phyloP scores from a whole-genome alignment of 2,888 invertebrate genomes.

The Parelbella ahira region DNA sequence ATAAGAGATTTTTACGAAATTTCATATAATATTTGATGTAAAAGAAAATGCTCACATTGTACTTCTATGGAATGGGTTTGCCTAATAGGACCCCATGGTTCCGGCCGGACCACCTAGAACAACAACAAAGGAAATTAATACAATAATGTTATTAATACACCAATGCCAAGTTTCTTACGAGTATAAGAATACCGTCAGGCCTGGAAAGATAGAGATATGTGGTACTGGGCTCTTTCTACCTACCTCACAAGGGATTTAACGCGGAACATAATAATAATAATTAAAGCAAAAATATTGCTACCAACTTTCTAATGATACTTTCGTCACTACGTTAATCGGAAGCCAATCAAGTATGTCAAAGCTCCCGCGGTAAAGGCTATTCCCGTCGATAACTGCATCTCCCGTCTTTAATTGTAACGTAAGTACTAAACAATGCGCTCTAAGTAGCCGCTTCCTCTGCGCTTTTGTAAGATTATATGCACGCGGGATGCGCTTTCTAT shows the following conservation, averaged over 20 bases:
- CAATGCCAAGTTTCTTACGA: too few species aligned
- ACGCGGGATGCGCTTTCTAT: not conserved
- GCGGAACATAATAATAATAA: too few species aligned
- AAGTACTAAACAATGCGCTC: conserved; percentile 5
- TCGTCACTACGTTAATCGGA: conserved; percentile 2
- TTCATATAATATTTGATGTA: too few species aligned
- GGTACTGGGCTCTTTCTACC: too few species aligned
- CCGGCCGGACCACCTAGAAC: conserved; percentile 76
- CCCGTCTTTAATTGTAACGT: too few species aligned
- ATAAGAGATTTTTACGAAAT: too few species aligned
- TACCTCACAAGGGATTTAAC: too few species aligned
- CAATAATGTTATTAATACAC: too few species aligned
- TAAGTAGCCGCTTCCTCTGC: conserved; percentile 9
- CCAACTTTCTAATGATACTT: not conserved
- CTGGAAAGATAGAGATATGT: too few species aligned
- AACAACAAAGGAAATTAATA: conserved; percentile 6
- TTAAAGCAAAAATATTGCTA: too few species aligned
- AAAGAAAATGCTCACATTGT: conserved; percentile 87
- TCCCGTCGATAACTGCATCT: conserved; percentile 5
- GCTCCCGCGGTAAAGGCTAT: too few species aligned
- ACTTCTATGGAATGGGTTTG: conserved; percentile 90
- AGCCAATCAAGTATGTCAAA: not conserved
- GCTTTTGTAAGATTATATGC: conserved; percentile 12
- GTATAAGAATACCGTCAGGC: too few species aligned
- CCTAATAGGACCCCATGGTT: conserved; percentile 84